phyloP scores from a whole-genome alignment of 2,113 vertebrate genomes.

The Urocitellus parryii region DNA sequence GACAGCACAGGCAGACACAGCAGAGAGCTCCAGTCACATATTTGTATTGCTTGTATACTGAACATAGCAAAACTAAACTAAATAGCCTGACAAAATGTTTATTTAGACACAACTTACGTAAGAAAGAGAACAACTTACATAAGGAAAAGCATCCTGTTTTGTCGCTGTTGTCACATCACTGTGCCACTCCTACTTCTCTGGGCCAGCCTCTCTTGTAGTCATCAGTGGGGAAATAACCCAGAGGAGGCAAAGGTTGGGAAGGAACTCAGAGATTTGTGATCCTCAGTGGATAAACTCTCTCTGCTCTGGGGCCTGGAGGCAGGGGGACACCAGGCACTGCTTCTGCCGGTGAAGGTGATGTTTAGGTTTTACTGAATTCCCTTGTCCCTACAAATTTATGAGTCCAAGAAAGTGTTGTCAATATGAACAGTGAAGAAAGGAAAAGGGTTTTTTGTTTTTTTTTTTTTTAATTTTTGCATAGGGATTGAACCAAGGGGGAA shows the following conservation, averaged over 20 bases:
- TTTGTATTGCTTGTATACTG: neutral
- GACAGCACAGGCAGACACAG: neutral
- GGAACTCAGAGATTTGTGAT: neutral
- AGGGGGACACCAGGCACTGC: neutral
- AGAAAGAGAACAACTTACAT: neutral
- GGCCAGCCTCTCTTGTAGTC: neutral
- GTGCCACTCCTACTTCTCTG: neutral
- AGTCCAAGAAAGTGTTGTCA: neutral
- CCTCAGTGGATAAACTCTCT: neutral
- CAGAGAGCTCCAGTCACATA: neutral
- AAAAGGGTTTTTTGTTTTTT: neutral
- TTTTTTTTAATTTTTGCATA: too few relatives aligned
- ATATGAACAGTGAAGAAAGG: neutral
- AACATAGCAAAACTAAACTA: slow-evolving; percentile 27
- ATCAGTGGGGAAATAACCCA: neutral
- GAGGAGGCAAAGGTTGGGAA: slow-evolving; percentile 7
- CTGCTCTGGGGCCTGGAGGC: neutral
- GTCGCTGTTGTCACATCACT: neutral
- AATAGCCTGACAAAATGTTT: neutral
- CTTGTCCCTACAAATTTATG: neutral
- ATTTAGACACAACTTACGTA: neutral
- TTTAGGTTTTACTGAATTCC: neutral
- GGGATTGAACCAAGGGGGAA: too few relatives aligned
- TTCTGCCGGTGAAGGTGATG: neutral
- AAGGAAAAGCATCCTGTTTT: slow-evolving; percentile 23